phyloP scores from a whole-genome alignment of 2,797 vertebrate species.

The Alcedo quadribrachys region DNA sequence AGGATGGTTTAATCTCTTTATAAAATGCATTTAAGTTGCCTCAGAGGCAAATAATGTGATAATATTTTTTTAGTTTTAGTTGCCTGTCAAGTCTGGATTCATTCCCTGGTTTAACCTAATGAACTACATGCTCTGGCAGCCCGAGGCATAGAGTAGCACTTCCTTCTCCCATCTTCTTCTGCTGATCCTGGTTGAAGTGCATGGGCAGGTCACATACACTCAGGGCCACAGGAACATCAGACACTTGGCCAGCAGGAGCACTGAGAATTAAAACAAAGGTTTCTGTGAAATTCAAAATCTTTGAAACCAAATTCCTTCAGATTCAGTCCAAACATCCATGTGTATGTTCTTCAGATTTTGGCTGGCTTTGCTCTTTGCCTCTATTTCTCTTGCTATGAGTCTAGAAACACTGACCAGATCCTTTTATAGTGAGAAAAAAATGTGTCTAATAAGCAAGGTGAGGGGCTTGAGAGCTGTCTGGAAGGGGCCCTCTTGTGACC shows the following conservation, averaged over 20 bases:
- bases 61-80: background rate
- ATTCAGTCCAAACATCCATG: background rate
- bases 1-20: background rate
- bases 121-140: background rate
- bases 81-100: background rate
- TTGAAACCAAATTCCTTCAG: background rate
- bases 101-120: background rate
- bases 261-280: background rate
- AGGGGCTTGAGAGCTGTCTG: background rate
- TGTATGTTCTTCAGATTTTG: accelerated
- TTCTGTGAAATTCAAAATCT: background rate
- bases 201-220: accelerated
- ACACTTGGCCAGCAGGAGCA: background rate
- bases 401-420: background rate
- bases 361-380: background rate
- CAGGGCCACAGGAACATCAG: background rate
- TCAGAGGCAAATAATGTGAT: background rate
- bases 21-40: background rate
- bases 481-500: background rate
- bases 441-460: background rate
- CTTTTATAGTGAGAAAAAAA: background rate
- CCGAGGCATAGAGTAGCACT: background rate
- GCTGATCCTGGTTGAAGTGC: accelerated
- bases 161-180: background rate
- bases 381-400: background rate